Evolutionary conservation across 2,888 invertebrate genomes (phyloP).

Genomic region (Phalera bucephala): DNA sequence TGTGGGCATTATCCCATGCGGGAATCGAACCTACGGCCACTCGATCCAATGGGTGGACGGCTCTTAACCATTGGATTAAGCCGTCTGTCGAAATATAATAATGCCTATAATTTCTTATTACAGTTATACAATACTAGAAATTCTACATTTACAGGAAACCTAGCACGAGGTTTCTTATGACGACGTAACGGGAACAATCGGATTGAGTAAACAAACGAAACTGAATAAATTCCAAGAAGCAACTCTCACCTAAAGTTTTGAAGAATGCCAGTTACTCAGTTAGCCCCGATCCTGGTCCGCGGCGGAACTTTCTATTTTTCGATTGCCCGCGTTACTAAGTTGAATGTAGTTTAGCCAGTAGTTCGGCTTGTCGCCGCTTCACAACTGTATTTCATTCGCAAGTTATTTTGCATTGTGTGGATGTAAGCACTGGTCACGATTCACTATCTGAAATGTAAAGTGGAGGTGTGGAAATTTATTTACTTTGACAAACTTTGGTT

Average conservation of each 20-base stretch:
- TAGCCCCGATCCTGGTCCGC: slow-evolving; percentile 59
- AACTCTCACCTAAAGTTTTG: slow-evolving; percentile 66
- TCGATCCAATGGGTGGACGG: too few relatives aligned
- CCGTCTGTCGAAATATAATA: too few relatives aligned
- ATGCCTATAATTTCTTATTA: too few relatives aligned
- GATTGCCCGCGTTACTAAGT: slow-evolving; percentile 78
- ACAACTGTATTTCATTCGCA: slow-evolving; percentile 61
- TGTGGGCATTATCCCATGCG: too few relatives aligned
- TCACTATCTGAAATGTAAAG: slow-evolving; percentile 6
- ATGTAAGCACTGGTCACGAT: slow-evolving; percentile 27
- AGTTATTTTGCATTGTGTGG: slow-evolving; percentile 63
- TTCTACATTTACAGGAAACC: too few relatives aligned
- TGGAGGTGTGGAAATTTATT: neutral
- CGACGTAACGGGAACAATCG: slow-evolving; percentile 28
- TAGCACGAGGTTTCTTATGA: too few relatives aligned
- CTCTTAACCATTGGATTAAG: too few relatives aligned
- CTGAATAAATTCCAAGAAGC: slow-evolving; percentile 59
- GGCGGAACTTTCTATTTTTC: slow-evolving; percentile 76
- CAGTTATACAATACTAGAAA: too few relatives aligned
- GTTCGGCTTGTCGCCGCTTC: slow-evolving; percentile 58
- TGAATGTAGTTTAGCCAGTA: slow-evolving; percentile 69
- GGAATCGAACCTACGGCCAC: too few relatives aligned
- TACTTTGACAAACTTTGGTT: too few relatives aligned
- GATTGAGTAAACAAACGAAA: slow-evolving; percentile 53
- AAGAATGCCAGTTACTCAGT: slow-evolving; percentile 78